These are phyloP conservation scores for Nemopilema nomurai DNA, from an alignment of 30 jellyfish, hydroid and myxozoan genomes.

Conservation along the genomic window DNA sequence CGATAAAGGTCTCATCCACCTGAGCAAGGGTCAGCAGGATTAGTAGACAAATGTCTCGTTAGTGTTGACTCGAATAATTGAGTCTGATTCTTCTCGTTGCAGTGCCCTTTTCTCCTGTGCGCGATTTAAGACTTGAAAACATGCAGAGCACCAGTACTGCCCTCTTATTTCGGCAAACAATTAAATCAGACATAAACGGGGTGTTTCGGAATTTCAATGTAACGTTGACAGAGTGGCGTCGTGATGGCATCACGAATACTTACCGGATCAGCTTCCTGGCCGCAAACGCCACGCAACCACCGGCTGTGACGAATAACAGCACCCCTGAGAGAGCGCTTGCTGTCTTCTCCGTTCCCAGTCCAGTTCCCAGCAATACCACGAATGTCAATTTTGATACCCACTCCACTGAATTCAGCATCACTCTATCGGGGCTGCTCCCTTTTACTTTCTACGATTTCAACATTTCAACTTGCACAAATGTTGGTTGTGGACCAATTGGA, in stretches of 20 bases:
- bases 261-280: neutral
- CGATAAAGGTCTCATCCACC: no score
- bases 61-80: neutral
- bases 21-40: no score
- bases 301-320: neutral
- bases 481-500: slow-evolving; percentile 39
- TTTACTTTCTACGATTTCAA: neutral
- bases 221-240: neutral
- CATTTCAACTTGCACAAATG: slow-evolving; percentile 24
- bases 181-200: neutral
- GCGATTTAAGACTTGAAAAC: neutral
- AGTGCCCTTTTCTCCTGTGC: slow-evolving; percentile 9
- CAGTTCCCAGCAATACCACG: neutral
- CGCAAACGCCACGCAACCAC: neutral
- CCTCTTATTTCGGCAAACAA: slow-evolving; percentile 2
- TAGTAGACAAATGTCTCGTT: neutral
- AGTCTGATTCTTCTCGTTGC: neutral
- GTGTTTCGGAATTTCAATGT: neutral
- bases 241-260: neutral
- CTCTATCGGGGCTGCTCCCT: neutral
- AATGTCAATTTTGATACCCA: neutral
- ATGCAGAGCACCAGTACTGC: neutral
- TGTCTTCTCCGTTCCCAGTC: neutral
- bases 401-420: neutral
- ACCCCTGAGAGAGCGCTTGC: neutral